phyloP scores from a whole-genome alignment of 1,140 invertebrate species.

The Forficula auricularia region DNA sequence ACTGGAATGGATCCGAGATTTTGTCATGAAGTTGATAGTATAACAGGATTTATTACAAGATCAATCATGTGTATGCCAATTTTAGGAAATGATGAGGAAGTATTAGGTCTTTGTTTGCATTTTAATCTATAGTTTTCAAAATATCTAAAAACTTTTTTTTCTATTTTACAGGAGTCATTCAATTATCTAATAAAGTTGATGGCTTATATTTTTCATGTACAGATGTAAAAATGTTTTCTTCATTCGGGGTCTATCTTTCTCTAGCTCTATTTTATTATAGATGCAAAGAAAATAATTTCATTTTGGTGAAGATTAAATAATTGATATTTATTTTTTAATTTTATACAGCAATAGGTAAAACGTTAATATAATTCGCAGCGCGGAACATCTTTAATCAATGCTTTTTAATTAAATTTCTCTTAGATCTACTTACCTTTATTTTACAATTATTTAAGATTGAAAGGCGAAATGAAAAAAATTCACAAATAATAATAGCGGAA shows the following conservation, averaged over 20 bases:
- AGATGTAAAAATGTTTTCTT: conserved; percentile 30
- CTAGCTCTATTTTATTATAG: conserved; percentile 30
- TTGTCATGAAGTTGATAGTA: conserved; percentile 28
- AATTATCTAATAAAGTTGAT: conserved; percentile 32
- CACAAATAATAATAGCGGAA: too few species aligned
- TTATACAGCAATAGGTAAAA: not conserved
- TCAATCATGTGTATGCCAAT: conserved; percentile 33
- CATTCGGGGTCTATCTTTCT: conserved; percentile 30
- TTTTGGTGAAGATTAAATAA: conserved; percentile 18
- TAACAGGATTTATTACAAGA: conserved; percentile 30
- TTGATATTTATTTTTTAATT: not conserved
- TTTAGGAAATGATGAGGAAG: conserved; percentile 27
- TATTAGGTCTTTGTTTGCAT: too few species aligned
- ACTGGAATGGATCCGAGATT: conserved; percentile 32
- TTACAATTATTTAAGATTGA: not conserved
- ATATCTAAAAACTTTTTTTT: too few species aligned
- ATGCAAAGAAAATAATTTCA: conserved; percentile 26
- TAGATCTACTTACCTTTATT: not conserved
- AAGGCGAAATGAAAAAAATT: too few species aligned
- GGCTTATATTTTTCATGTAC: conserved; percentile 26
- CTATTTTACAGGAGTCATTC: conserved; percentile 28
- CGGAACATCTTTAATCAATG: not conserved
- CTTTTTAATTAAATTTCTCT: not conserved
- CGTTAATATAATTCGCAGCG: not conserved
- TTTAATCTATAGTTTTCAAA: too few species aligned